Percentiles rank a stretch among this genome's conserved stretches.
phyloP scores from a whole-genome alignment of 2,888 invertebrate species.

The Acrobasis consociella region DNA sequence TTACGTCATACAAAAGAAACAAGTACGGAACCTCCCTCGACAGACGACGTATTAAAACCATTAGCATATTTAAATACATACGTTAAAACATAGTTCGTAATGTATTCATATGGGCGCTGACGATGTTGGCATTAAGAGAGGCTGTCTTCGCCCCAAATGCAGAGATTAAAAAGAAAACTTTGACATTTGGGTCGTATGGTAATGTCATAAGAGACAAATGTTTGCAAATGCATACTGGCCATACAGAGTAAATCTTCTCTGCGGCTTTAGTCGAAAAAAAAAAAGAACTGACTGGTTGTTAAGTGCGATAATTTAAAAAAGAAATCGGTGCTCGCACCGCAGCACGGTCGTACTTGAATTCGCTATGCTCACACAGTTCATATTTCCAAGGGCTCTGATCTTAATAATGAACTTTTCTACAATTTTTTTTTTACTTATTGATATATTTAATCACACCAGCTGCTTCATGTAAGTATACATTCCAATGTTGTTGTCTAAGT shows the following conservation, averaged over 20 bases:
- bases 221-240: constrained; percentile 6
- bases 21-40: constrained; percentile 38
- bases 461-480: too few relatives aligned
- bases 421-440: too few relatives aligned
- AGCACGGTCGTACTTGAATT: too few relatives aligned
- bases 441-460: too few relatives aligned
- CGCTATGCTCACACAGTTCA: too few relatives aligned
- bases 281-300: too few relatives aligned
- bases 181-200: constrained; percentile 31
- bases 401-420: too few relatives aligned
- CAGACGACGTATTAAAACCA: constrained; percentile 42
- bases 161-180: constrained; percentile 34
- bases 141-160: constrained; percentile 45
- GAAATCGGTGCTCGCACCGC: too few relatives aligned
- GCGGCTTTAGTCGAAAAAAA: too few relatives aligned
- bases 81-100: constrained; percentile 39
- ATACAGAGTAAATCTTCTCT: not conserved
- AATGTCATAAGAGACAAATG: constrained; percentile 25
- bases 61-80: constrained; percentile 47
- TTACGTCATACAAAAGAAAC: constrained; percentile 26
- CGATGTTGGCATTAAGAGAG: constrained; percentile 53
- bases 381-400: too few relatives aligned
- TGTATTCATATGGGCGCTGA: constrained; percentile 39
- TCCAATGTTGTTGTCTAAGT: too few relatives aligned
- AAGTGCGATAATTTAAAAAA: too few relatives aligned